These are phyloP conservation scores for Cottus gobio DNA, from an alignment of 2,113 vertebrate species.

Conservation along the genomic window DNA sequence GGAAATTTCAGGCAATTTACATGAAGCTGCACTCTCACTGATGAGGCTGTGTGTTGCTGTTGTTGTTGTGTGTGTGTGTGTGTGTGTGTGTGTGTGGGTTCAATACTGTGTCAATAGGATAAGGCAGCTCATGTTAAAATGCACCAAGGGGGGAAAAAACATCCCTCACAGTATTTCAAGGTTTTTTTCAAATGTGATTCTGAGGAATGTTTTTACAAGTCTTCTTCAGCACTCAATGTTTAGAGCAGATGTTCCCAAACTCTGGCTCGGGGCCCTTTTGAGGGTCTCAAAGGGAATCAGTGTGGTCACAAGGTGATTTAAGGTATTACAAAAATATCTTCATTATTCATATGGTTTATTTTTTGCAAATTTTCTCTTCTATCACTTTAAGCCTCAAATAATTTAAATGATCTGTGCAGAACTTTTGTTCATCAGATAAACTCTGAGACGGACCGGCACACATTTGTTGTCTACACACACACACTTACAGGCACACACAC, in stretches of 20 bases:
- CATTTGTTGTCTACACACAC: background rate
- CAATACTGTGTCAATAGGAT: too few relatives aligned
- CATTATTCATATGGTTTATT: background rate
- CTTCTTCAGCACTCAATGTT: background rate
- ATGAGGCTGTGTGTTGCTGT: too few relatives aligned
- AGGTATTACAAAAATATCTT: background rate
- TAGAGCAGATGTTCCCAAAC: background rate
- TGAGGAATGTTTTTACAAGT: background rate
- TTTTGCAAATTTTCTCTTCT: background rate
- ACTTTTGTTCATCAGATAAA: background rate
- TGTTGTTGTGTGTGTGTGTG: too few relatives aligned
- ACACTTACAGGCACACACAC: background rate
- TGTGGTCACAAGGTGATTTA: background rate
- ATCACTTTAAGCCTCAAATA: background rate
- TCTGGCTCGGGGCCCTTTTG: background rate
- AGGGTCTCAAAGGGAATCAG: background rate
- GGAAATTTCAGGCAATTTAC: background rate
- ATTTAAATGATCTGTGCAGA: background rate
- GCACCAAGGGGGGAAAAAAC: too few relatives aligned
- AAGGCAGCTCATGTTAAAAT: too few relatives aligned
- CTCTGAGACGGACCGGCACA: too few relatives aligned
- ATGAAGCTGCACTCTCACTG: background rate
- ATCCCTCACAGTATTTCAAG: too few relatives aligned
- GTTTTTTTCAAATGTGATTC: too few relatives aligned
- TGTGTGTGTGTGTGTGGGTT: too few relatives aligned